Evolutionary conservation across 2,113 vertebrate genomes (phyloP).

Genomic region (Hypanus sabinus): DNA sequence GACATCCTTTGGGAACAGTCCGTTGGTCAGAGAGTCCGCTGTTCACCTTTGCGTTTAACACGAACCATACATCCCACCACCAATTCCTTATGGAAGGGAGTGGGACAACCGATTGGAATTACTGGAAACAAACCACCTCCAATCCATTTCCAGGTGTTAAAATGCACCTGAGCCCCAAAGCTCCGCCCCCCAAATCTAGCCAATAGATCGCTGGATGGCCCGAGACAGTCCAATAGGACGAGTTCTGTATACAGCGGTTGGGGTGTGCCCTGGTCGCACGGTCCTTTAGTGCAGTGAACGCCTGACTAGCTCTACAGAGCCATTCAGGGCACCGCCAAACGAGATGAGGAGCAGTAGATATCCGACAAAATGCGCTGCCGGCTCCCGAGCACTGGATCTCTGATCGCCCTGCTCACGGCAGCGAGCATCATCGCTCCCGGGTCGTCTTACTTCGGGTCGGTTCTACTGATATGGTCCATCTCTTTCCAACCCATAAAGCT

Average conservation of each 20-base stretch:
- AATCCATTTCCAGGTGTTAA: neutral
- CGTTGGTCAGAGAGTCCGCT: too few species aligned
- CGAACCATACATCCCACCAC: neutral
- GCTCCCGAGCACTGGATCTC: conserved; percentile 66
- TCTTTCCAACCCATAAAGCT: neutral
- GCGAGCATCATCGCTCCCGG: conserved; percentile 63
- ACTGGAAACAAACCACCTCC: neutral
- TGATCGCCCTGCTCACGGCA: conserved; percentile 65
- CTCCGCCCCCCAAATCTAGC: neutral
- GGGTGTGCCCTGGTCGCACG: neutral
- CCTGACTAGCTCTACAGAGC: neutral
- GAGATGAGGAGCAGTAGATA: conserved; percentile 71
- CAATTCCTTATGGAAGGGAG: neutral
- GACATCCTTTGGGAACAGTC: too few species aligned
- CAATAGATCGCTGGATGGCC: neutral
- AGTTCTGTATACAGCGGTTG: neutral
- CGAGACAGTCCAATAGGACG: neutral
- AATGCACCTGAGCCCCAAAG: neutral
- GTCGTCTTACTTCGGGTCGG: conserved; percentile 92
- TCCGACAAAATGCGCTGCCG: conserved; percentile 77
- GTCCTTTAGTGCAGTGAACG: neutral
- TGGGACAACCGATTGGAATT: neutral
- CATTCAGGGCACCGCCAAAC: conserved; percentile 43
- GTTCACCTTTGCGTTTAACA: too few species aligned
- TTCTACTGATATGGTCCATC: conserved; percentile 33